Evolutionary conservation across 2,888 invertebrate genomes (phyloP).

Genomic region (Lepidocyrtoides sp.): DNA sequence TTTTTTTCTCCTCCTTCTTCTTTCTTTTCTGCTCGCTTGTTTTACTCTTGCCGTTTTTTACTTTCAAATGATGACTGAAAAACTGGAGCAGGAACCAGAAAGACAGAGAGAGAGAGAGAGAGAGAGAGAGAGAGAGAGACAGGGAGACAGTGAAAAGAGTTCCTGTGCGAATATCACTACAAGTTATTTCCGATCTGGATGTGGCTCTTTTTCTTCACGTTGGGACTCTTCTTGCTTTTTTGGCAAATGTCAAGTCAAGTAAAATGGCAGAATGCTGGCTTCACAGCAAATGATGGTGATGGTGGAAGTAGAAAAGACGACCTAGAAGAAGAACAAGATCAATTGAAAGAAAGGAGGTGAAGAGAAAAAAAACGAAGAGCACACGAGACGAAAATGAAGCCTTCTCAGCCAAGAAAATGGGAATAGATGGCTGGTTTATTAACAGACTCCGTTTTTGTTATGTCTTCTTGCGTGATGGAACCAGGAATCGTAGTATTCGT

Average conservation of each 20-base stretch:
- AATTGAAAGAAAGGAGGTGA: conserved; percentile 26
- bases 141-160: conserved; percentile 29
- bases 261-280: conserved; percentile 29
- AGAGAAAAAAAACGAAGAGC: not conserved
- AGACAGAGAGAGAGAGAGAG: conserved; percentile 41
- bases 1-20: not conserved
- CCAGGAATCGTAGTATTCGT: not conserved
- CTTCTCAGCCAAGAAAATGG: conserved; percentile 35
- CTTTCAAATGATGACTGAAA: conserved; percentile 27
- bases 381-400: not conserved
- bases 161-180: conserved; percentile 53
- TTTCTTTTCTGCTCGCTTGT: conserved; percentile 21
- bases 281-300: too few relatives aligned
- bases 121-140: not conserved
- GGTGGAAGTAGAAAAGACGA: not conserved
- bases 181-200: conserved; percentile 68
- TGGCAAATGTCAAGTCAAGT: conserved; percentile 77
- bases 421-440: conserved; percentile 33
- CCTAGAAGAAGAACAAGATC: conserved; percentile 26
- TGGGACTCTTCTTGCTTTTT: conserved; percentile 50
- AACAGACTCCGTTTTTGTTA: conserved; percentile 22
- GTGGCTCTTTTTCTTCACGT: conserved; percentile 16
- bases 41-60: conserved; percentile 12
- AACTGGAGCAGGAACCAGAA: not conserved
- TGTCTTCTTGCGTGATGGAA: conserved; percentile 31